phyloP scores from a whole-genome alignment of 2,113 vertebrate genomes.

The Pachypanchax playfairii region DNA sequence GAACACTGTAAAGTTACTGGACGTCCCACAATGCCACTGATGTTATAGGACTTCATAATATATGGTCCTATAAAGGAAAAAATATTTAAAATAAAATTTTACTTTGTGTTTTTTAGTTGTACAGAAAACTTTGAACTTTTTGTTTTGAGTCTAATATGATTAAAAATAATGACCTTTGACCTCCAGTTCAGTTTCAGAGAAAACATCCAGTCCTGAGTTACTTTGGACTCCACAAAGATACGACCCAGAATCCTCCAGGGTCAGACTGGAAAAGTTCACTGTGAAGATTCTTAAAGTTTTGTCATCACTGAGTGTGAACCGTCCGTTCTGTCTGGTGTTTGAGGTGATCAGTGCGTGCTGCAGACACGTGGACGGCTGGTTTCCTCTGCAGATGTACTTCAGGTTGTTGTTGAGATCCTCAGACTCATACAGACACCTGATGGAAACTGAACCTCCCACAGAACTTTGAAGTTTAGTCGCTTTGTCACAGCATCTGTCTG shows the following conservation, averaged over 20 bases:
- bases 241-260: constrained; percentile 51
- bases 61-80: too few species aligned
- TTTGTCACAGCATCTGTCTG: constrained; percentile 45
- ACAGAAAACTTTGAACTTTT: background rate
- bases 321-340: background rate
- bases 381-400: constrained; percentile 58
- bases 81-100: too few species aligned
- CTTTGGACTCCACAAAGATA: constrained; percentile 45
- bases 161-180: constrained; percentile 15
- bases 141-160: background rate
- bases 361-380: constrained; percentile 11
- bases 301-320: constrained; percentile 13
- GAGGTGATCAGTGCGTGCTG: constrained; percentile 36
- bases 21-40: background rate
- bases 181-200: constrained; percentile 46
- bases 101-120: background rate
- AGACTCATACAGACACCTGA: constrained; percentile 17
- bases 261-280: constrained; percentile 35
- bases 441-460: constrained; percentile 11
- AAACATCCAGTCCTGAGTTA: constrained; percentile 27
- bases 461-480: background rate
- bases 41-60: background rate
- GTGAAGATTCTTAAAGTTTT: background rate
- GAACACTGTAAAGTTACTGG: constrained; percentile 41
- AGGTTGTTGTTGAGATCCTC: background rate